Conservation (phyloP, 2,113 vertebrate genomes). For the Xenopus laevis region DNA sequence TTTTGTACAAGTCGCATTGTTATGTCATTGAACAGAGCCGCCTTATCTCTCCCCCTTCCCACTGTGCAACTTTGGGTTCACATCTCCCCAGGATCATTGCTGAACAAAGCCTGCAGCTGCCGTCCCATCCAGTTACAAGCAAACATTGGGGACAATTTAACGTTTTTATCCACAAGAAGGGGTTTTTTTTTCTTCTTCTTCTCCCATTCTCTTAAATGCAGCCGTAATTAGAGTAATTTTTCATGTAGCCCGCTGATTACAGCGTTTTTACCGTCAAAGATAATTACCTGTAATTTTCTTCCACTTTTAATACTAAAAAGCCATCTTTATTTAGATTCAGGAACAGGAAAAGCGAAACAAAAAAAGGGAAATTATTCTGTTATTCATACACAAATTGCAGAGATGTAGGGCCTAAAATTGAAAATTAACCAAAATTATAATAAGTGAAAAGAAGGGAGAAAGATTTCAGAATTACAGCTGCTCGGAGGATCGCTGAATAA, state of each 20-base stretch:
- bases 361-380: conserved; percentile 99
- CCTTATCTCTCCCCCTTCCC: conserved; percentile 89
- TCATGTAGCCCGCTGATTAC: conserved; percentile 99
- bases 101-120: conserved; percentile 99
- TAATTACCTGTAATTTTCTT: conserved; percentile 99
- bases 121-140: conserved; percentile 99
- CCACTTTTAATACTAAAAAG: conserved; percentile 99
- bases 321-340: conserved; percentile 99
- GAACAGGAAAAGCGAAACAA: conserved; percentile 97
- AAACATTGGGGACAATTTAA: conserved; percentile 99
- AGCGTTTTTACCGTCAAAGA: conserved; percentile 99
- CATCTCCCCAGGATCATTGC: conserved; percentile 97
- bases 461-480: conserved; percentile 87
- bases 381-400: conserved; percentile 99
- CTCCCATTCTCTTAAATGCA: conserved; percentile 99
- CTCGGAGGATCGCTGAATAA: conserved; percentile 81
- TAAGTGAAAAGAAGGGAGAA: conserved; percentile 82
- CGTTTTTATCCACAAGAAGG: conserved; percentile 99
- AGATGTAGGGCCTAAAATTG: conserved; percentile 90
- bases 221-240: conserved; percentile 99
- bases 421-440: conserved; percentile 99
- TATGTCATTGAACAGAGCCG: conserved; percentile 96
- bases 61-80: conserved; percentile 95
- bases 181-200: conserved; percentile 85
- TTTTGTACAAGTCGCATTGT: conserved; percentile 95